These are phyloP conservation scores for Morphnarchus princeps DNA, from an alignment of 2,113 vertebrate genomes.

Conservation along the genomic window DNA sequence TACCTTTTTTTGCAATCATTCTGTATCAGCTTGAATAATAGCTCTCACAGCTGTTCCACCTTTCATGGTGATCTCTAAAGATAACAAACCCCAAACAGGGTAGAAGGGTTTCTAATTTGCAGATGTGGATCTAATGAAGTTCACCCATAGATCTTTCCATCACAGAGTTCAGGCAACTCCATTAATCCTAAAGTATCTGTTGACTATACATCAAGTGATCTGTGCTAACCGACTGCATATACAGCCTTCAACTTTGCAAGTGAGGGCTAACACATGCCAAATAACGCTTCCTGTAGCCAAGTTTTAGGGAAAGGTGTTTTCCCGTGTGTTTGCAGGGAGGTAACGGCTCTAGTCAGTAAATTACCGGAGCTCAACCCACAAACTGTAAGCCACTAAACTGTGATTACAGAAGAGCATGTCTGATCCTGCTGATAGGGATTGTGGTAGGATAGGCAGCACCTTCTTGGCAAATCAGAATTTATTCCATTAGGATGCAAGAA, in stretches of 20 bases:
- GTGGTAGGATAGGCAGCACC: not conserved
- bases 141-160: not conserved
- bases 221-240: not conserved
- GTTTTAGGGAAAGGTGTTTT: slow-evolving; percentile 14
- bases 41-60: not conserved
- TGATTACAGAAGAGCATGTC: not conserved
- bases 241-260: slow-evolving; percentile 15
- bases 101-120: not conserved
- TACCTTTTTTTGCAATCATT: not conserved
- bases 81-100: not conserved
- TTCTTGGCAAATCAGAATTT: not conserved
- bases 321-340: not conserved
- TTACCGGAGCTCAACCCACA: not conserved
- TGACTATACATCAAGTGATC: not conserved
- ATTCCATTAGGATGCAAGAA: not conserved
- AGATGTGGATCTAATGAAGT: not conserved
- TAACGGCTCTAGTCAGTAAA: not conserved
- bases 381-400: not conserved
- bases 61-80: not conserved
- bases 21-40: not conserved
- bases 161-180: not conserved
- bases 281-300: not conserved
- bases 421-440: not conserved
- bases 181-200: not conserved
- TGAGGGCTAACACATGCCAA: not conserved